phyloP scores from a whole-genome alignment of 1,140 invertebrate species.

The Vanessa atalanta region DNA sequence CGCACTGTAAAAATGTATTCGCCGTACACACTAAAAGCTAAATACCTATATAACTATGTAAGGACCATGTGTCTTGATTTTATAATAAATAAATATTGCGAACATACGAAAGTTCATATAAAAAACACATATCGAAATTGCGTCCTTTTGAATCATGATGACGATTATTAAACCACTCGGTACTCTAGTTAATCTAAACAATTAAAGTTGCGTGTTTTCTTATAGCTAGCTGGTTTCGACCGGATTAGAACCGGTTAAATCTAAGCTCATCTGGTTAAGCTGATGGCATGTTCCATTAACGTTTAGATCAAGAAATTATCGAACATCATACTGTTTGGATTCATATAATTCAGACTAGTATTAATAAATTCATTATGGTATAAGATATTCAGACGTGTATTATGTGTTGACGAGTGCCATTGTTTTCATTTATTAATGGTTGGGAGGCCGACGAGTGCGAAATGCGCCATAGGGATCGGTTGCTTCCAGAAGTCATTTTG shows the following conservation, averaged over 20 bases:
- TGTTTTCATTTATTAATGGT: no score
- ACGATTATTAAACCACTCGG: conserved; percentile 5
- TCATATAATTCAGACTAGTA: background rate
- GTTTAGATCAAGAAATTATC: background rate
- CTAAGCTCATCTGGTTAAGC: conserved; percentile 8
- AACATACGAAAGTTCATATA: background rate
- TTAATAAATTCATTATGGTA: no score
- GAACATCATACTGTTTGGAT: background rate
- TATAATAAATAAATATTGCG: background rate
- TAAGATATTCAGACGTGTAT: no score
- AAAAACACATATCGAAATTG: background rate
- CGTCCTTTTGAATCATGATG: conserved; percentile 8
- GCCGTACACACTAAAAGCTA: no score
- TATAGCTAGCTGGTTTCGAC: background rate
- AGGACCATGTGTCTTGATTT: background rate
- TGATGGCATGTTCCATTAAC: conserved; percentile 18
- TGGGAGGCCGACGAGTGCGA: no score
- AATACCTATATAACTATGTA: no score
- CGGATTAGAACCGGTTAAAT: background rate
- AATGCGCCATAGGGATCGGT: no score
- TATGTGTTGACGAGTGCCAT: no score
- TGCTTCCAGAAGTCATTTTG: no score
- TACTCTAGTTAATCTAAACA: conserved; percentile 25
- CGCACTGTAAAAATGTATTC: no score
- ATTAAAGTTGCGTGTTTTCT: conserved; percentile 20